Evolutionary conservation across 2,888 invertebrate species (phyloP), one percentile per base, ranked within the genome.

Genomic region (Drosophila anomalipes): DNA sequence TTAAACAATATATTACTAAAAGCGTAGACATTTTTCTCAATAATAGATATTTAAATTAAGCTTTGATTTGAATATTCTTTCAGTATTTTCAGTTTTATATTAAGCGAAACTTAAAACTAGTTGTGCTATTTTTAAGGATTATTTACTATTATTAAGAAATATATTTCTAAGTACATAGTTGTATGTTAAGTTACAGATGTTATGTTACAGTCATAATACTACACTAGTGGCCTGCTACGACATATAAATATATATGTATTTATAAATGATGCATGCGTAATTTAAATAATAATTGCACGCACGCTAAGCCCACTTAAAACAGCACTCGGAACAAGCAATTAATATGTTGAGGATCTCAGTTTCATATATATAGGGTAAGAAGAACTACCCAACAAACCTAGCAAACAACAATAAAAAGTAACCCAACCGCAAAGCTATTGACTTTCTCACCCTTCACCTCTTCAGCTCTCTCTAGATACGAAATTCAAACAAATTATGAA

Each of bases 381-480:
- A 51, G 28, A 51, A 22, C 26, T 39, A 30, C 22, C 14, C 7
- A 26, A 47, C 22, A 47, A 41, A 47, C 22, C 44, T 6, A 22
- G 6, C 44, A 44, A 22, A 26, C 26, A 16, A 4, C 26, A 47
- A 47, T 47, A 26, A 47, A 47, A 33, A 32, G 59, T 77, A 69
- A 82, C 69, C 67, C 74, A 80, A 73, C 75, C 77, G 70, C 76
- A 63, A 47, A 71, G 73, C 83, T 86, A 86, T 91, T 91, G 91
- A 91, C 91, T 91, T 91, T 92, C 81, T 91, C 91, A 92, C 91
- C 91, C 91, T 90, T 72, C 30, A 67, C 33, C 57, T 61, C 35
- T 47, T 16, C 16, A 47, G 28, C 26, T 7, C 47, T 26, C 16
- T 26, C 9, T 67, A 71, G 68, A 53, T 28, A 62, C 62, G 52